These are phyloP conservation scores for Marmota flaviventris DNA, from an alignment of 2,113 vertebrate genomes.

Conservation along the genomic window DNA sequence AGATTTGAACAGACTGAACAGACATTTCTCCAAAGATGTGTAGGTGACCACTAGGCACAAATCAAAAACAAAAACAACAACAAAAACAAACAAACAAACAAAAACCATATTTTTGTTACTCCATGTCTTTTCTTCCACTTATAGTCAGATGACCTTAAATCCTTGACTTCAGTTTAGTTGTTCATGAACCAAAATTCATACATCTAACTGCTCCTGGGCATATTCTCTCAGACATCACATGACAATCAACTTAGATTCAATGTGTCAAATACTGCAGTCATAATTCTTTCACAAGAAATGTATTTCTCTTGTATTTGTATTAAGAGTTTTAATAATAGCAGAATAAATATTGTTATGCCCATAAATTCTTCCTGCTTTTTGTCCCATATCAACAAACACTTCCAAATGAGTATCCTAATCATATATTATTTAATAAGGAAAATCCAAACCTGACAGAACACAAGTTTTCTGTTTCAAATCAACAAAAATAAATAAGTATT, in stretches of 20 bases:
- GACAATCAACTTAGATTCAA: background rate
- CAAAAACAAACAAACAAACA: too few relatives aligned
- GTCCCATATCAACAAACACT: too few relatives aligned
- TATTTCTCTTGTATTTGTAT: background rate
- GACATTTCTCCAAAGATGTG: background rate
- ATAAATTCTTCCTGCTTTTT: too few relatives aligned
- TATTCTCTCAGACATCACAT: background rate
- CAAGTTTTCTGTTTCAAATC: background rate
- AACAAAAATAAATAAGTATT: background rate
- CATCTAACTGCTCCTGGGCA: too few relatives aligned
- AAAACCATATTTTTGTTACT: background rate
- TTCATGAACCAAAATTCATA: background rate
- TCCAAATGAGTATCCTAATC: background rate
- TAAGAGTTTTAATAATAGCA: background rate
- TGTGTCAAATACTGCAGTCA: background rate
- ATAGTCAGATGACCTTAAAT: background rate
- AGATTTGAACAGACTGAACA: background rate
- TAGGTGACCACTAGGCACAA: background rate
- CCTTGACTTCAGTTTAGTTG: too few relatives aligned
- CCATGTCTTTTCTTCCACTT: background rate
- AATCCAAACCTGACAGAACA: background rate
- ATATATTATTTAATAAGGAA: background rate
- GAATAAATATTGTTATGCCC: too few relatives aligned
- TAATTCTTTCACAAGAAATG: background rate
- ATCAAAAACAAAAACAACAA: too few relatives aligned